Base-by-base conservation (phyloP, 1,140 invertebrate species). In the Platyscapa corneri region DNA sequence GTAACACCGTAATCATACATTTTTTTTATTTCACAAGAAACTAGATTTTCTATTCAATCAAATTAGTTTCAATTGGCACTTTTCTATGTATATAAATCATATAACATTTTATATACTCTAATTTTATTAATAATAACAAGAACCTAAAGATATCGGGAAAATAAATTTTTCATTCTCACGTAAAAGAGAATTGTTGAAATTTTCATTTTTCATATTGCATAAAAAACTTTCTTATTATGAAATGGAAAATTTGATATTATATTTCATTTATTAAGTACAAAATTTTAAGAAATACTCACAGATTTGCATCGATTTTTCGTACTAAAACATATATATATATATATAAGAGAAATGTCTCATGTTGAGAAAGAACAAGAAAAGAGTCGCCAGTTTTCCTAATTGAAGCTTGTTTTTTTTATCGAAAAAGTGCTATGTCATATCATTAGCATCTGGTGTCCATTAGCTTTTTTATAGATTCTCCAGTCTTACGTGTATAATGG, bases 231-330 rank as follows among this genome's bases (percentile, higher is more conserved):
- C 37, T 1, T 42, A n/a, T 74, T n/a, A 27, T 14, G 32, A 78
- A 60, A 64, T 78, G 76, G 14, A n/a, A 56, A 60, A 60, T 78
- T 27, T 60, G 49, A 78, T 39, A 37, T 32, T 32, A 64, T 42
- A 10, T 53, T 27, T 79, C 42, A n/a, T 75, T 80, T 74, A 70
- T 85, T 81, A 85, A 85, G 84, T 85, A 85, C 78, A 85, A 81
- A 81, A 85, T 64, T 85, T 75, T 37, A 64, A 75, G 74, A 84
- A 84, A 79, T 79, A 39, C 27, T 18, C 53, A 30, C 49, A 37
- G 64, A 78, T 81, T 42, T 34, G 23, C 49, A 74, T 42, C 0
- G n/a, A 74, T 39, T 39, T 42, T 23, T 42, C 12, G 27, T 42
- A 42, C 3, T 42, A 5, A 18, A 74, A 74, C 37, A n/a, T 74